These are phyloP conservation scores for Pterocles burchelli DNA, from an alignment of 2,113 vertebrate genomes.

Conservation along the genomic window DNA sequence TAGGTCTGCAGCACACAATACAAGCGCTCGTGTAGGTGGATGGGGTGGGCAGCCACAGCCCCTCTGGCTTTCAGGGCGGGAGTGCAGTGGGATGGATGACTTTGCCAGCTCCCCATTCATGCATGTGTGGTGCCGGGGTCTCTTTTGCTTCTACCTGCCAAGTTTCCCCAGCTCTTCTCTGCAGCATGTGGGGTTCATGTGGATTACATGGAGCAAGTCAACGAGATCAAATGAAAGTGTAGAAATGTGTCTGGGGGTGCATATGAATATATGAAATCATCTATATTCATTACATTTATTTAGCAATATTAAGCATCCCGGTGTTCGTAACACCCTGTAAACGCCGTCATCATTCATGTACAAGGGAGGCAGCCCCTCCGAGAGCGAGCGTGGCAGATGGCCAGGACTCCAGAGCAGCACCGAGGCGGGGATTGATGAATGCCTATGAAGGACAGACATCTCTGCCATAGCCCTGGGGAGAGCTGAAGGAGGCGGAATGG, in stretches of 20 bases:
- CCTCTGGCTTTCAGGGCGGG: background rate
- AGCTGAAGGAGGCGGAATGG: background rate
- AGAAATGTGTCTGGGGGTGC: background rate
- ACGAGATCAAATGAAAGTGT: background rate
- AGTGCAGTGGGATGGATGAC: accelerated
- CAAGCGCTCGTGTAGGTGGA: accelerated
- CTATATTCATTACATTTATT: constrained; percentile 29
- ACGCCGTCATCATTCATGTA: background rate
- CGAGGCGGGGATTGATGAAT: accelerated
- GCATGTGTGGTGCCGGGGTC: accelerated
- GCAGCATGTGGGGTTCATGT: accelerated
- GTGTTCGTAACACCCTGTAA: background rate
- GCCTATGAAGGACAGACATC: background rate
- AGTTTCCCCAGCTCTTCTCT: accelerated
- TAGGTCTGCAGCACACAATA: accelerated
- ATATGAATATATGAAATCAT: background rate
- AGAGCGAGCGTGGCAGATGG: background rate
- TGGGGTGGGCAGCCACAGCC: background rate
- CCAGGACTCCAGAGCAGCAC: background rate
- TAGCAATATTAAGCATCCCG: background rate
- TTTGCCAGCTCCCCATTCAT: background rate
- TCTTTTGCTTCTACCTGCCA: background rate
- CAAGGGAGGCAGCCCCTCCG: background rate
- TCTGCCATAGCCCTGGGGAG: background rate
- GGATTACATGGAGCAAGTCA: accelerated